Conservation (phyloP, 2,888 invertebrate genomes). For the Scaptomyza cyrtandrae region DNA sequence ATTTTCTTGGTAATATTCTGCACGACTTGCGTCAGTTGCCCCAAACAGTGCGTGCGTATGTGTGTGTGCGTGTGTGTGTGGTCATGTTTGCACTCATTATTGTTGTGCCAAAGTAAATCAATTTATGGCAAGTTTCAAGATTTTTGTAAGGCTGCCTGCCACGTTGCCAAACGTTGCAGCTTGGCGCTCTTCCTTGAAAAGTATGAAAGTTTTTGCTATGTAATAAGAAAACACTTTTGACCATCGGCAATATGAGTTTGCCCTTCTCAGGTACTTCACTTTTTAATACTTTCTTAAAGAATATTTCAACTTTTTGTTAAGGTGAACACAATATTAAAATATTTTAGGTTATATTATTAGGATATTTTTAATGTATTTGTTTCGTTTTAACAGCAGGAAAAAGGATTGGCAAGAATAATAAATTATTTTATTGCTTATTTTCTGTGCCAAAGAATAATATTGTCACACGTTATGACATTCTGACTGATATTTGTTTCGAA, state of each 20-base stretch:
- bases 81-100: slow-evolving; percentile 66
- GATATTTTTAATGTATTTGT: too few relatives aligned
- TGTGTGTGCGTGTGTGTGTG: slow-evolving; percentile 25
- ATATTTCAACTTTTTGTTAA: not conserved
- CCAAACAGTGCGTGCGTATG: slow-evolving; percentile 18
- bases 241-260: slow-evolving; percentile 35
- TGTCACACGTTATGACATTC: not conserved
- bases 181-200: slow-evolving; percentile 32
- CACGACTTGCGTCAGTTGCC: slow-evolving; percentile 55
- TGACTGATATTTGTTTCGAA: not conserved
- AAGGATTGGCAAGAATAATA: not conserved
- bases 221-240: slow-evolving; percentile 31
- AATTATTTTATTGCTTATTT: not conserved
- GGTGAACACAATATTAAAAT: not conserved
- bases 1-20: slow-evolving; percentile 64
- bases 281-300: not conserved
- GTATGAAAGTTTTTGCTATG: slow-evolving; percentile 17
- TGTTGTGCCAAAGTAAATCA: slow-evolving; percentile 70
- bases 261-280: slow-evolving; percentile 1
- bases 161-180: slow-evolving; percentile 46
- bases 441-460: not conserved
- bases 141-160: slow-evolving; percentile 59
- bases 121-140: slow-evolving; percentile 66
- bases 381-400: too few relatives aligned
- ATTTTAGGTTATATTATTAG: too few relatives aligned